Evolutionary conservation across 2,113 vertebrate genomes (phyloP), one percentile per base, ranked within the genome.

Genomic region (Bothrops jararaca): DNA sequence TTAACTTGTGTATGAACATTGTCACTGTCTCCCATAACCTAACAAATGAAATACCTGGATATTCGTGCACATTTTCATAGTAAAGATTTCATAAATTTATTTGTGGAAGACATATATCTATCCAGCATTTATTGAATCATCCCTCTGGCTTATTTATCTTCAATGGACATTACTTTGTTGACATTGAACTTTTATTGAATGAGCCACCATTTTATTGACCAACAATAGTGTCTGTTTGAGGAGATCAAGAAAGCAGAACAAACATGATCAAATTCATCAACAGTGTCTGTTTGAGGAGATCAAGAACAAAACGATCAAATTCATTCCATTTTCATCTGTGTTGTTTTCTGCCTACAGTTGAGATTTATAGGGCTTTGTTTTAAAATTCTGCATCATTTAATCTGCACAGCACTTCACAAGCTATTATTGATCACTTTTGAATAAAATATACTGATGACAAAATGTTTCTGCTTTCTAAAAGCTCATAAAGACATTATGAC

Each of bases 401-500:
- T 64, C 57, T 92, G 50, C n/a, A 88, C 48, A 89, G 60, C 39
- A 92, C 91, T 92, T 93, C 91, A 93, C 85, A 93, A 93, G 53
- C 6, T 93, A 6, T 29, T 94, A 91, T 91, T 93, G 87, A 94
- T 93, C 50, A 64, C 53, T 85, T 53, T 39, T 56, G 2, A 93
- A 88, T 34, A 91, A 93, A 9, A 94, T 52, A 96, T 93, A 96
- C 4, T 91, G 92, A 95, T 93, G 89, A 87, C 39, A n/a, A 94
- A 96, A 95, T 64, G 94, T 93, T 93, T 95, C 93, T 92, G 90
- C 80, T 94, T 95, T 92, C 57, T 91, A 93, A 80, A 74, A 89
- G 80, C 69, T 56, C 4, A 53, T 86, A 86, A 96, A 24, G 95
- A 20, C 85, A 34, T 93, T 87, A 88, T 39, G 45, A 88, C 13